Evolutionary conservation across 2,113 vertebrate genomes (phyloP).

Genomic region (Nycticebus coucang): DNA sequence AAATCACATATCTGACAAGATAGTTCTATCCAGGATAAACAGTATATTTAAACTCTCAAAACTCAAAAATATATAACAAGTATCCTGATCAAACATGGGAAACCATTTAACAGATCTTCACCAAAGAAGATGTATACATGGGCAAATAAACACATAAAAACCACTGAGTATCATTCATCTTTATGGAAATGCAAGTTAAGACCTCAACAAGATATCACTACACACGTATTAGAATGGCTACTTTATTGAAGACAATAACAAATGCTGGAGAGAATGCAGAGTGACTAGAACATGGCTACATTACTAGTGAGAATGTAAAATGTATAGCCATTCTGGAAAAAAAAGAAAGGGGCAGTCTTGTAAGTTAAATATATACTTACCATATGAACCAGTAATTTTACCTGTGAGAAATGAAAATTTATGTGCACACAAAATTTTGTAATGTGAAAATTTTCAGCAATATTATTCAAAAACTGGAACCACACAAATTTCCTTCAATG

Average conservation of each 20-base stretch:
- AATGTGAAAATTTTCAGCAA: background rate
- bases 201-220: background rate
- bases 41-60: background rate
- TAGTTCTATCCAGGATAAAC: background rate
- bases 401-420: background rate
- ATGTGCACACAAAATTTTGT: background rate
- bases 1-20: background rate
- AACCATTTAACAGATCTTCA: background rate
- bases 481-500: background rate
- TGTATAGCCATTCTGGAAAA: background rate
- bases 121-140: background rate
- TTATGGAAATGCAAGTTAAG: background rate
- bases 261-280: background rate
- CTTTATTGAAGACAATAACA: background rate
- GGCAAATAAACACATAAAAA: background rate
- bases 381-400: background rate
- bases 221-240: background rate
- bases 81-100: background rate
- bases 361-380: background rate
- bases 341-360: background rate
- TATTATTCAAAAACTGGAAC: background rate
- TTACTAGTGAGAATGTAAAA: background rate
- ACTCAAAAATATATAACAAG: background rate
- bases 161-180: background rate
- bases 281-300: background rate